These are phyloP conservation scores for Drosophila gunungcola DNA, from an alignment of 1,140 invertebrate genomes.

Conservation along the genomic window DNA sequence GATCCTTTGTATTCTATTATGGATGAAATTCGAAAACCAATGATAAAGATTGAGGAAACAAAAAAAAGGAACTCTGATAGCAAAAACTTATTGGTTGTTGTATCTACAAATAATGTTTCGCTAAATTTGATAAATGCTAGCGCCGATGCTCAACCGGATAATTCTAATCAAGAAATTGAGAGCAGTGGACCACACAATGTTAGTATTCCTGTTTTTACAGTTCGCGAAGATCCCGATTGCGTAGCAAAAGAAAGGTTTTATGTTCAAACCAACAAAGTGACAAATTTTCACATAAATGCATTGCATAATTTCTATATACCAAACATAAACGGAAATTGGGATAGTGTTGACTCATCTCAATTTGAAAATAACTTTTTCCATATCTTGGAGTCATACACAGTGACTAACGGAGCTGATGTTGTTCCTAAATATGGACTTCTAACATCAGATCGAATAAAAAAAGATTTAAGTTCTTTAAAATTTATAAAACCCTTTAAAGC, in stretches of 20 bases:
- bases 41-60: conserved; percentile 1
- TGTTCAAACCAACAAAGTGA: conserved; percentile 68
- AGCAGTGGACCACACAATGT: conserved; percentile 3
- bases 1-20: conserved; percentile 70
- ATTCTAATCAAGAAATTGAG: conserved; percentile 8
- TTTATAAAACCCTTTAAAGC: conserved; percentile 29
- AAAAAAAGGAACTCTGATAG: conserved; percentile 2
- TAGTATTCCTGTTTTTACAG: conserved; percentile 31
- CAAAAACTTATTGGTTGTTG: not conserved
- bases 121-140: not conserved
- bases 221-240: conserved; percentile 77
- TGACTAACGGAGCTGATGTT: conserved; percentile 71
- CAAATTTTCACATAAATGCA: conserved; percentile 74
- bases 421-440: conserved; percentile 76
- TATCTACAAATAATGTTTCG: conserved; percentile 1
- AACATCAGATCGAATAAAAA: conserved; percentile 65
- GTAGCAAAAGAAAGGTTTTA: conserved; percentile 75
- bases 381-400: conserved; percentile 38
- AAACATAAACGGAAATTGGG: conserved; percentile 88
- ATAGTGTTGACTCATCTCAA: conserved; percentile 61
- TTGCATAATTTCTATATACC: conserved; percentile 84
- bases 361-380: conserved; percentile 14
- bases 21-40: conserved; percentile 36
- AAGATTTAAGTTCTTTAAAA: conserved; percentile 66
- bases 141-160: not conserved